These are phyloP conservation scores for Drosophila pruinosa DNA, from an alignment of 1,140 invertebrate genomes.

Conservation along the genomic window DNA sequence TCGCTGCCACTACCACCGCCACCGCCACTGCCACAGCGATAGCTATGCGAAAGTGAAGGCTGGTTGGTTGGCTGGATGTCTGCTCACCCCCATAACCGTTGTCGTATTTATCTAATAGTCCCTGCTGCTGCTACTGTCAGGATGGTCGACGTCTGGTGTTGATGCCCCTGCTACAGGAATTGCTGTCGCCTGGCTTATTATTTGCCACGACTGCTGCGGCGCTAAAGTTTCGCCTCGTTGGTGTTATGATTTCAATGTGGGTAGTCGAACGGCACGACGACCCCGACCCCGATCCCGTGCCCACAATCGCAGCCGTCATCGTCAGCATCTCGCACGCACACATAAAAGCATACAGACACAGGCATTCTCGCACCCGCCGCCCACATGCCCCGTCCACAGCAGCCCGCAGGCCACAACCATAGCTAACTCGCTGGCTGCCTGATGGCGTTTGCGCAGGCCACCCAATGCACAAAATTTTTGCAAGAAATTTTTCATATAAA, in stretches of 20 bases:
- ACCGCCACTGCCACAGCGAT: slow-evolving; percentile 30
- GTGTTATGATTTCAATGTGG: slow-evolving; percentile 80
- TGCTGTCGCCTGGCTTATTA: slow-evolving; percentile 74
- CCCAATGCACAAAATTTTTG: slow-evolving; percentile 49
- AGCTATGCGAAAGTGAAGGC: slow-evolving; percentile 38
- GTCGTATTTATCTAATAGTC: slow-evolving; percentile 79
- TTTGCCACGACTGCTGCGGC: slow-evolving; percentile 74
- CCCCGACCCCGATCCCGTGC: slow-evolving; percentile 38
- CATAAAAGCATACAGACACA: slow-evolving; percentile 11
- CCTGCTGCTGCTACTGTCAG: slow-evolving; percentile 67
- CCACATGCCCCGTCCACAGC: slow-evolving; percentile 25
- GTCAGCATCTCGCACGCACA: slow-evolving; percentile 44
- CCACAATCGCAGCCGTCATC: slow-evolving; percentile 47
- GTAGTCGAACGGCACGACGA: slow-evolving; percentile 74
- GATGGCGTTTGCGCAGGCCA: slow-evolving; percentile 63
- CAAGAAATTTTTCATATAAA: background rate
- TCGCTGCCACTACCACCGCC: background rate
- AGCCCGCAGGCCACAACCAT: slow-evolving; percentile 64
- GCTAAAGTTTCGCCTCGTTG: slow-evolving; percentile 78
- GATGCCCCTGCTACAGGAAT: slow-evolving; percentile 45
- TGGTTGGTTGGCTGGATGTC: background rate
- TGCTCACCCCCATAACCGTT: slow-evolving; percentile 7
- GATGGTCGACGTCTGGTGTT: slow-evolving; percentile 70
- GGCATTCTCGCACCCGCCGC: background rate
- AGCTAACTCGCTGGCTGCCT: slow-evolving; percentile 65